These are phyloP conservation scores for Athalia cordata DNA, from an alignment of 2,888 invertebrate genomes.

Conservation along the genomic window DNA sequence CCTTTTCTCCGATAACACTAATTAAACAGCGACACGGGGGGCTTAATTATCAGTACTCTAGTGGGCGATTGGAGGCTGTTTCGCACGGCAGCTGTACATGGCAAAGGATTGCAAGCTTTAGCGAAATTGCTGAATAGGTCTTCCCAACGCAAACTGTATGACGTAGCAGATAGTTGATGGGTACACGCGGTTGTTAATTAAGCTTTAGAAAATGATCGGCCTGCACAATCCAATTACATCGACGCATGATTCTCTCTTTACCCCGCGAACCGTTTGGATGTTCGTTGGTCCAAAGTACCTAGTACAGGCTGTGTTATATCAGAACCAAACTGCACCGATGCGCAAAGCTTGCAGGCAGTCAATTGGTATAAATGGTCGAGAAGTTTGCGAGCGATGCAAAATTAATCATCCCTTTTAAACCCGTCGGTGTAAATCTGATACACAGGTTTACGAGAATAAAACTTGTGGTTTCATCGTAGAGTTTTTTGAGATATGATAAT, in stretches of 20 bases:
- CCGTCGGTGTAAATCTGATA: slow-evolving; percentile 1
- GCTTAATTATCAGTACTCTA: no score
- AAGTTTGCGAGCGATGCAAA: slow-evolving; percentile 21
- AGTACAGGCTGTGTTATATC: background rate
- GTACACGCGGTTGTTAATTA: slow-evolving; percentile 14
- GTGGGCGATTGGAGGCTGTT: no score
- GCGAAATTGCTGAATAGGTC: no score
- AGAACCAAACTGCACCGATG: background rate
- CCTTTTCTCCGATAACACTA: background rate
- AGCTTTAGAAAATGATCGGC: slow-evolving; percentile 17
- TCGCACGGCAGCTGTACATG: no score
- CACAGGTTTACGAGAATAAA: no score
- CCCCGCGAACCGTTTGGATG: background rate
- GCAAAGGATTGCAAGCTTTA: no score
- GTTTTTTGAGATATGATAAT: no score
- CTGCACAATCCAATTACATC: slow-evolving; percentile 21
- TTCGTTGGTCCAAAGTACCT: background rate
- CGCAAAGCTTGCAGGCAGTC: background rate
- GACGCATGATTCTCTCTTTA: background rate
- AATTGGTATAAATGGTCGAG: slow-evolving; percentile 31
- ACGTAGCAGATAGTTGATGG: background rate
- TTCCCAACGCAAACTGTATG: no score
- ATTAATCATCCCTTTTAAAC: slow-evolving; percentile 14
- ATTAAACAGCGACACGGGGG: background rate
- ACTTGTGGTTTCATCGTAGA: no score